Evolutionary conservation across 2,113 vertebrate genomes (phyloP).

Genomic region (human (Homo sapiens)): DNA sequence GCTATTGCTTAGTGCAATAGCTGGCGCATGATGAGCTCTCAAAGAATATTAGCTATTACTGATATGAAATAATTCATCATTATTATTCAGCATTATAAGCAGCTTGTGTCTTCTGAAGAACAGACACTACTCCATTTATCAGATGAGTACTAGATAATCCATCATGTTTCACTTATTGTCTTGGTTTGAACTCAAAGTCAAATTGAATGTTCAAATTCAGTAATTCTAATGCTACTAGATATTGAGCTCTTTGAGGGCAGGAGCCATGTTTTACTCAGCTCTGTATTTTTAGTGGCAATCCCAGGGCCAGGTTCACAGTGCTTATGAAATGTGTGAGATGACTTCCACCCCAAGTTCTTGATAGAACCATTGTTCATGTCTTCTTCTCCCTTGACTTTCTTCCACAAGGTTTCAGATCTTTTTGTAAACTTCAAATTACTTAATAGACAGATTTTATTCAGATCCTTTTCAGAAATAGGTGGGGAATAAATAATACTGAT

Average conservation of each 20-base stretch:
- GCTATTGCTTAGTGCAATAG: background rate
- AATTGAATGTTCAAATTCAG: background rate
- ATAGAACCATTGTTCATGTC: background rate
- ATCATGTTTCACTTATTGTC: background rate
- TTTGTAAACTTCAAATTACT: constrained; percentile 5
- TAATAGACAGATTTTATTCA: background rate
- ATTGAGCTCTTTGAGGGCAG: constrained; percentile 8
- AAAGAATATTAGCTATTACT: background rate
- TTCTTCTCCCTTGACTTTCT: background rate
- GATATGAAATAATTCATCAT: constrained; percentile 39
- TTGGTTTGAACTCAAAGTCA: constrained; percentile 52
- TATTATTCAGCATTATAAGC: background rate
- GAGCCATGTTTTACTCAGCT: background rate
- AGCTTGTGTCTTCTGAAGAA: constrained; percentile 33
- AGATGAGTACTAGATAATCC: background rate
- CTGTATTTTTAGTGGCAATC: background rate
- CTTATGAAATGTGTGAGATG: background rate
- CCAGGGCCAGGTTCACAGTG: background rate
- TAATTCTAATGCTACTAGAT: background rate
- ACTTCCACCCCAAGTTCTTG: background rate
- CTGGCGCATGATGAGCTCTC: background rate
- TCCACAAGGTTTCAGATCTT: background rate
- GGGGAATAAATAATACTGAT: background rate
- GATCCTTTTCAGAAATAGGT: background rate
- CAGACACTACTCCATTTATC: background rate